Evolutionary conservation across 2,888 invertebrate species (phyloP).

Genomic region (Heteropelma amictum): DNA sequence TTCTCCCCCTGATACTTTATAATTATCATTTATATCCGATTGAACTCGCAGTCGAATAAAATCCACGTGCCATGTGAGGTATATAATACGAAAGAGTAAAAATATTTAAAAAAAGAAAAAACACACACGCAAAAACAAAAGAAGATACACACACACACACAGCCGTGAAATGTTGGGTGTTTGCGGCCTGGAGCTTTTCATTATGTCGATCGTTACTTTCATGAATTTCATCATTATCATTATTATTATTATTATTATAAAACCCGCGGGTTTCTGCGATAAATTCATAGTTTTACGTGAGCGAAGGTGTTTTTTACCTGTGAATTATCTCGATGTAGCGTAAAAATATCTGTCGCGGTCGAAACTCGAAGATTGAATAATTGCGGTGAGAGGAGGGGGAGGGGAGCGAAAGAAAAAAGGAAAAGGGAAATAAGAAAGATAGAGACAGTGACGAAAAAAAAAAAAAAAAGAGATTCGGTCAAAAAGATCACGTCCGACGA

Average conservation of each 20-base stretch:
- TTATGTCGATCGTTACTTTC: conserved; percentile 47
- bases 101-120: conserved; percentile 16
- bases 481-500: background rate
- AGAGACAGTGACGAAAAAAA: background rate
- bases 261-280: too few species aligned
- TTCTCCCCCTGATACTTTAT: background rate
- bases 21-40: conserved; percentile 43
- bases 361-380: conserved; percentile 12
- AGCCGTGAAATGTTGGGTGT: conserved; percentile 61
- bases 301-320: conserved; percentile 65
- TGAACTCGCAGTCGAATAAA: conserved; percentile 74
- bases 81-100: conserved; percentile 31
- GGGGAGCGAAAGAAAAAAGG: too few species aligned
- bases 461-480: background rate
- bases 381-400: too few species aligned
- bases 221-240: background rate
- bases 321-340: conserved; percentile 64
- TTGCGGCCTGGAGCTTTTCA: conserved; percentile 66
- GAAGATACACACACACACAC: conserved; percentile 13
- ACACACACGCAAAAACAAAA: conserved; percentile 1
- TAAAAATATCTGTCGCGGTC: conserved; percentile 63
- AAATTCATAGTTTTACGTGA: conserved; percentile 60
- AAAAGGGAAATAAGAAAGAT: background rate
- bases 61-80: conserved; percentile 73
- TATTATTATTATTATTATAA: conserved; percentile 30